Percentiles rank a stretch among this genome's conserved stretches.
phyloP scores from a whole-genome alignment of 2,113 vertebrate genomes.

The Microcebus tavaratra region DNA sequence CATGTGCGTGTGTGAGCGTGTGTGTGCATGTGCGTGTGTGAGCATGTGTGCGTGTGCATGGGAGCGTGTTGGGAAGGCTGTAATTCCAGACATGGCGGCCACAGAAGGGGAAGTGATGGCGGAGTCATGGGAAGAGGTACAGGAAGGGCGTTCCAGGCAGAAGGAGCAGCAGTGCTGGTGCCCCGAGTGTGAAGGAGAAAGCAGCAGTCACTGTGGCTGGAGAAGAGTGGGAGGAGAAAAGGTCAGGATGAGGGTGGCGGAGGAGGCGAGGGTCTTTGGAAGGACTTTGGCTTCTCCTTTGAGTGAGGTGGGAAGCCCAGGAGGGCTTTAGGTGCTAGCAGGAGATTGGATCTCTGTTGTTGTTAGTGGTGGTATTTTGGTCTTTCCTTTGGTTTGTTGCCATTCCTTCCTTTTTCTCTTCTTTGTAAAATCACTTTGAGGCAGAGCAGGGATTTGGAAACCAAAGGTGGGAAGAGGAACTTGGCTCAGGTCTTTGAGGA shows the following conservation, averaged over 20 bases:
- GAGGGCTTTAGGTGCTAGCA: not conserved
- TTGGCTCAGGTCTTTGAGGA: not conserved
- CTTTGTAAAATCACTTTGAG: not conserved
- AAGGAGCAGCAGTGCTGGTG: not conserved
- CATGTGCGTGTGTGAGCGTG: fast-evolving
- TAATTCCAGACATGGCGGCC: not conserved
- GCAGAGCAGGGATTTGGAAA: not conserved
- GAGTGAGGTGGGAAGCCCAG: fast-evolving
- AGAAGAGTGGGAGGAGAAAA: fast-evolving
- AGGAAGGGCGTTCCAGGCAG: not conserved
- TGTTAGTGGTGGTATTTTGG: no score
- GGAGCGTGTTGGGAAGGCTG: fast-evolving
- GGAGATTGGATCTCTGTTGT: not conserved
- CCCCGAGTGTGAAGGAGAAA: not conserved
- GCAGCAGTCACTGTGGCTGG: no score
- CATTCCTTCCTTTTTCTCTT: not conserved
- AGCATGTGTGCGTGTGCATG: no score
- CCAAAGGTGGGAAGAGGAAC: not conserved
- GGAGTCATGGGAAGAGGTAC: fast-evolving
- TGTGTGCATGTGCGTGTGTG: no score
- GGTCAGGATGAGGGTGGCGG: not conserved
- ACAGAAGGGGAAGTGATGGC: not conserved
- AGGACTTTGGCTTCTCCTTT: not conserved
- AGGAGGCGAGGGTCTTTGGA: not conserved
- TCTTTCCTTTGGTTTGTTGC: fast-evolving